Conservation (phyloP, 2,797 vertebrate genomes). For the Hoplostethus atlanticus region DNA sequence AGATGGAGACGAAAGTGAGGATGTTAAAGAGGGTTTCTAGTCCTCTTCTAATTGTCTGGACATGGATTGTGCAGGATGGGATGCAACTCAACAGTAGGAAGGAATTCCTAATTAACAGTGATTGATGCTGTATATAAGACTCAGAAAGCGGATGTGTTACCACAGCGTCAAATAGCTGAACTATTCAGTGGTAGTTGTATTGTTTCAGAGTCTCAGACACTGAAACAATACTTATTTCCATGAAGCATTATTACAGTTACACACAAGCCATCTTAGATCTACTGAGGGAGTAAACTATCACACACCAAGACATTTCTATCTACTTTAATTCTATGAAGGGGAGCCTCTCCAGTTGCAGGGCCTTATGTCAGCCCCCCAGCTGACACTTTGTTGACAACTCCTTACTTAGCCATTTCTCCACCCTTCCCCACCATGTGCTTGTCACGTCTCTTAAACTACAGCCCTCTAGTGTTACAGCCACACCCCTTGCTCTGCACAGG, state of each 20-base stretch:
- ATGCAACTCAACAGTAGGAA: too few species aligned
- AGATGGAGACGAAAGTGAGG: too few species aligned
- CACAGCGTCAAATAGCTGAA: neutral
- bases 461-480: slow-evolving; percentile 56
- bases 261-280: neutral
- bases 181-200: neutral
- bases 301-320: slow-evolving; percentile 38
- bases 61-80: too few species aligned
- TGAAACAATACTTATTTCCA: neutral
- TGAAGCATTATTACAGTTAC: neutral
- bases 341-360: slow-evolving; percentile 23
- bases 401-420: slow-evolving; percentile 68
- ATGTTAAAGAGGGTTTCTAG: too few species aligned
- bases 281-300: neutral
- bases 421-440: slow-evolving; percentile 73
- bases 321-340: slow-evolving; percentile 48
- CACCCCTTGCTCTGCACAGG: slow-evolving; percentile 15
- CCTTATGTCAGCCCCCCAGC: slow-evolving; percentile 18
- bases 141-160: neutral
- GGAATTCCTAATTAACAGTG: too few species aligned
- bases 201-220: too few species aligned
- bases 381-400: slow-evolving; percentile 80
- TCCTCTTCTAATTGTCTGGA: too few species aligned
- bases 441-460: slow-evolving; percentile 58
- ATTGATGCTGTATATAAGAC: too few species aligned